Base-by-base conservation (phyloP, 2,888 invertebrate genomes). In the Psylliodes chrysocephalus region DNA sequence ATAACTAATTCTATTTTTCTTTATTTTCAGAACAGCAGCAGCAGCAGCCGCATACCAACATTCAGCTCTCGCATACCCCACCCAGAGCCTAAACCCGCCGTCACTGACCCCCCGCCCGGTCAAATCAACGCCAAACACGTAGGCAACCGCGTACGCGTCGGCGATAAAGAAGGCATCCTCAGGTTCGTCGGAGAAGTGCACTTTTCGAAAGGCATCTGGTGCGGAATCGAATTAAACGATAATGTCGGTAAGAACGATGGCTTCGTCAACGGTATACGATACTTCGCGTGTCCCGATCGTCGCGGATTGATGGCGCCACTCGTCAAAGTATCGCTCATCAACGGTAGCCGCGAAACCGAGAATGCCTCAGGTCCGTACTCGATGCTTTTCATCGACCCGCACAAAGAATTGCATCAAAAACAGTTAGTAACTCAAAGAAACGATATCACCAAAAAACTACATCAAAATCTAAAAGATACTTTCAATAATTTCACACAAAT, bases 281-380 rank as follows among this genome's bases (percentile, higher is more conserved):
- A 90, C 78, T 90, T 90, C 79, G 80, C 80, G 8, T 90, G 90
- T 77, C 79, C 82, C 17, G 83, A 84, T 4, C 82, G 82, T 46
- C 84, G 86, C 75, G 90, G 90, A 10, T 84, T 90, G 71, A 87
- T 91, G 81, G 88, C 87, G 38, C 89, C 89, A 28, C 79, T 85
- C 25, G 79, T 82, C 42, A 88, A 87, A 78, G 87, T 89, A 3
- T 18, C 62, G 14, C 66, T 74, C 5, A n/a, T 70, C n/a, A 67
- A 67, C 47, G 56, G 59, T 14, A 65, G 57, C 69, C 83, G 84
- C 66, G 84, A 83, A 75, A 82, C 84, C 18, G 74, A 77, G 62
- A 73, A 70, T 68, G 84, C 84, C 65, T 88, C 88, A 15, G 89
- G 88, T 60, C 88, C 89, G 2, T 88, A 87, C 71, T 88, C 88